These are phyloP conservation scores for Albula goreensis DNA, from an alignment of 2,113 vertebrate species.

Conservation along the genomic window DNA sequence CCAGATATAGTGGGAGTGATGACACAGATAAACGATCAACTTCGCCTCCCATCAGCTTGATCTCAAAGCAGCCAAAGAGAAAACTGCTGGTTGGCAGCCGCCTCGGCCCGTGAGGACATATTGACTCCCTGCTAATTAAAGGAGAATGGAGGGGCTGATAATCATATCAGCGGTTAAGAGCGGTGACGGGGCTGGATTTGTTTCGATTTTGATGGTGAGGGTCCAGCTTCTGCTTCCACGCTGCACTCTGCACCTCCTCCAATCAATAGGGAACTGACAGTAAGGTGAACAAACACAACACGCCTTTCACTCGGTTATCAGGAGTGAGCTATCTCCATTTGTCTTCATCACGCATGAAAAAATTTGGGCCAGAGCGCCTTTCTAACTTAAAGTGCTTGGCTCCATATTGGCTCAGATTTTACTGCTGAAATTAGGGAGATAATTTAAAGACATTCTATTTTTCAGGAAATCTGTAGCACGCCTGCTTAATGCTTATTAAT, in stretches of 20 bases:
- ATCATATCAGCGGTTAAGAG: neutral
- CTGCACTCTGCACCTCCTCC: neutral
- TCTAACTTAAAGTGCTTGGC: neutral
- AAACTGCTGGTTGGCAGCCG: neutral
- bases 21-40: constrained; percentile 11
- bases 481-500: neutral
- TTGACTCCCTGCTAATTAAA: neutral
- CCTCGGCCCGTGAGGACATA: neutral
- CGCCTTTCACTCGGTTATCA: neutral
- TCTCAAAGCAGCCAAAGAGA: neutral
- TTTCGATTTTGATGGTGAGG: neutral
- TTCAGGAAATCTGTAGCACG: neutral
- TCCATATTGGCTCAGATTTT: no score
- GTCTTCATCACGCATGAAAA: neutral
- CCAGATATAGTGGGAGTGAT: constrained; percentile 20
- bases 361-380: neutral
- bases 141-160: constrained; percentile 5
- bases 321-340: neutral
- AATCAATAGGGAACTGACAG: neutral
- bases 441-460: neutral
- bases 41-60: neutral
- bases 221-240: neutral
- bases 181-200: neutral
- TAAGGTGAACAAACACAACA: neutral
- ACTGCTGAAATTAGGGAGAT: no score